These are phyloP conservation scores for Mormoops blainvillei DNA, from an alignment of 2,113 vertebrate species.

Conservation along the genomic window DNA sequence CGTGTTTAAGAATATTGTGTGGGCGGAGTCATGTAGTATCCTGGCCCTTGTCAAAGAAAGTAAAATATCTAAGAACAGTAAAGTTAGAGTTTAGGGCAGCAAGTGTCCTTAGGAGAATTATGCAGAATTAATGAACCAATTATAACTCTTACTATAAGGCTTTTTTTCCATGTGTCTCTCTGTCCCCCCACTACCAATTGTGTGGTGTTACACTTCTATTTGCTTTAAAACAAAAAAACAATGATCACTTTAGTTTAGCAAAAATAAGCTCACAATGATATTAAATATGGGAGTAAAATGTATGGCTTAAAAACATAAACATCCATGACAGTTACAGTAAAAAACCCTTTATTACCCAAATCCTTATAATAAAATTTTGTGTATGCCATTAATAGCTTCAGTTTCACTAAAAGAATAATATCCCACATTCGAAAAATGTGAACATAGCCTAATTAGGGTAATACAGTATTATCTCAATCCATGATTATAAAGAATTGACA, in stretches of 20 bases:
- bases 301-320: background rate
- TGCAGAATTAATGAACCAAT: background rate
- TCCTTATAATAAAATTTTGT: background rate
- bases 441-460: background rate
- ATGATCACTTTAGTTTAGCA: background rate
- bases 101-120: background rate
- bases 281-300: background rate
- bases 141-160: background rate
- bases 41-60: background rate
- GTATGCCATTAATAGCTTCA: background rate
- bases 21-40: background rate
- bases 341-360: background rate
- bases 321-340: background rate
- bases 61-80: background rate
- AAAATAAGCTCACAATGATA: background rate
- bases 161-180: background rate
- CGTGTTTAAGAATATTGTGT: background rate
- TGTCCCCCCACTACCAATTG: accelerated
- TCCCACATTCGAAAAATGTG: background rate
- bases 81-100: background rate
- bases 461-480: background rate
- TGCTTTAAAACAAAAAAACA: background rate
- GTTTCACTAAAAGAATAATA: background rate
- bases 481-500: background rate
- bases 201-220: background rate